Evolutionary conservation across 2,888 invertebrate genomes (phyloP), one percentile per base, ranked within the genome.

Genomic region (Orthosia cruda): DNA sequence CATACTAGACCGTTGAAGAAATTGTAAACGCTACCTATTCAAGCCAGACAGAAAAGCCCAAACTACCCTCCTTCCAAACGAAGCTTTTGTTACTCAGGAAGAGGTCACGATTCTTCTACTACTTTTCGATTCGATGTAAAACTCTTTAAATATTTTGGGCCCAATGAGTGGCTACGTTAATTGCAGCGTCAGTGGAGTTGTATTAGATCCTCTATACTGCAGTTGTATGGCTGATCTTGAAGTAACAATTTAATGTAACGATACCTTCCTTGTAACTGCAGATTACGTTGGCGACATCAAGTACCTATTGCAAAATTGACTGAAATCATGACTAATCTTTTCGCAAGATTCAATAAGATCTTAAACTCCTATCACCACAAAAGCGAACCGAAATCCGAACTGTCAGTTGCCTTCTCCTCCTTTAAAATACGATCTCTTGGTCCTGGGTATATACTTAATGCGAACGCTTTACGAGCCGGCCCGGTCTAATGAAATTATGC

Each of bases 401-500:
- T 45, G 59, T n/a, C 32, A 45, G 45, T 45, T 61, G 45, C 40
- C 40, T 62, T 59, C 57, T 71, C 50, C 49, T 77, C 32, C 64
- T 79, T 80, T 77, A 74, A 77, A 84, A 77, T 80, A 74, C 77
- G 84, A 84, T 65, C 72, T 71, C 74, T 75, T 72, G 70, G 71
- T 62, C 59, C 66, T 55, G 71, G 77, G 83, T 78, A 84, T 84
- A 85, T 84, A n/a, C n/a, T 85, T 87, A 86, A 87, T 76, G 87
- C 74, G 72, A 77, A 50, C 74, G 66, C 58, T 84, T 82, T 78
- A 86, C 83, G 80, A 74, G 61, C 68, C 58, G 58, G 75, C 70
- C 69, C 75, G 76, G 71, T 63, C 74, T 87, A 87, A 88, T 87
- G 80, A 87, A 87, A 87, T 88, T 87, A 87, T 85, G 74, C 87